These are phyloP conservation scores for Ethmia dodecea DNA, from an alignment of 2,888 invertebrate species.

Conservation along the genomic window DNA sequence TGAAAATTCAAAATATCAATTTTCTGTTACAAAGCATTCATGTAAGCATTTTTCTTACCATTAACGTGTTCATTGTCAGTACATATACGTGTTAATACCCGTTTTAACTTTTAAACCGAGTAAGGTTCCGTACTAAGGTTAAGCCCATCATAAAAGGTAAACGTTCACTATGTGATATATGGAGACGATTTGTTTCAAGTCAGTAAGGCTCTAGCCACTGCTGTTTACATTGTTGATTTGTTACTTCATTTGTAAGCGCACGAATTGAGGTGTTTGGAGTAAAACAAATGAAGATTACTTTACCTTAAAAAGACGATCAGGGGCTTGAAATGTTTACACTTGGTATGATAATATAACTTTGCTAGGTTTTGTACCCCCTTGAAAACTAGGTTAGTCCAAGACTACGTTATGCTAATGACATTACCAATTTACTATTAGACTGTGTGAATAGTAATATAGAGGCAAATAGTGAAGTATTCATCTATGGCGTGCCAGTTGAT, in stretches of 20 bases:
- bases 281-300: constrained; percentile 25
- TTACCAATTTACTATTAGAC: too few relatives aligned
- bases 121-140: constrained; percentile 31
- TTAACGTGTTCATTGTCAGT: too few relatives aligned
- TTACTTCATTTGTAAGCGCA: constrained; percentile 37
- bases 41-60: too few relatives aligned
- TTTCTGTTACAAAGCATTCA: too few relatives aligned
- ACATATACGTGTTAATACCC: constrained; percentile 3
- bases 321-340: background rate
- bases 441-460: too few relatives aligned
- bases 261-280: constrained; percentile 38
- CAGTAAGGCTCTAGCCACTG: constrained; percentile 27
- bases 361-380: too few relatives aligned
- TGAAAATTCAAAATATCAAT: too few relatives aligned
- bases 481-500: too few relatives aligned
- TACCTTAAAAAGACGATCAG: background rate
- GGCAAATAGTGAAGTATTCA: too few relatives aligned
- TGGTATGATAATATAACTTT: too few relatives aligned
- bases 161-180: constrained; percentile 43
- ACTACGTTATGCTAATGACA: too few relatives aligned
- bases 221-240: constrained; percentile 49
- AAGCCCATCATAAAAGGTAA: constrained; percentile 52
- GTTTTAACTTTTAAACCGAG: constrained; percentile 35
- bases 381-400: too few relatives aligned
- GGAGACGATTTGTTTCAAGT: constrained; percentile 47